Evolutionary conservation across 1,140 invertebrate genomes (phyloP), one percentile per base, ranked within the genome.

Genomic region (Eriosoma lanigerum): DNA sequence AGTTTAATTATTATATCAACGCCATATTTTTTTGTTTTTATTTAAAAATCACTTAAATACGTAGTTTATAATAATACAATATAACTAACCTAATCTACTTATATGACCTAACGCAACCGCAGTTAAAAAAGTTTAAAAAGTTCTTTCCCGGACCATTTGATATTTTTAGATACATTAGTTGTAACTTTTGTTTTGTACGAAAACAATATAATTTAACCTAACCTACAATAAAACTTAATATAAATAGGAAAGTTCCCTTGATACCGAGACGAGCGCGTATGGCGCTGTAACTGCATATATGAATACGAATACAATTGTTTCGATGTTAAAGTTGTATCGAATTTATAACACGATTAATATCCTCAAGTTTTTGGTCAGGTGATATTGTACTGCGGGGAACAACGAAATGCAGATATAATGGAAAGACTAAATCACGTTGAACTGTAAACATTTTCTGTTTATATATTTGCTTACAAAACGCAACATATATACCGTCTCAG

Each of bases 271-370:
- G 64, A 24, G 46, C 15, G 64, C 64, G 64, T 24, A 66, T 24
- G 64, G 32, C 32, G n/a, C 19, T 12, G 13, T 21, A 66, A 66
- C 32, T 24, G n/a, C n/a, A 15, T 24, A 17, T 21, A 68, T 17
- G 64, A 68, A 68, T 68, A 68, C 38, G 64, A 24, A 68, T 21
- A 68, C 64, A 48, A 68, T 68, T 48, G 64, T 68, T 68, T 48
- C 21, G 9, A 46, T 48, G 38, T 68, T 68, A 48, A 46, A 68
- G 64, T 68, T 68, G 64, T 68, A 48, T 66, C 24, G 21, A 68
- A 68, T 68, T 68, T 24, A 68, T 38, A 48, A 68, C 44, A n/a
- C 64, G 64, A 68, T 68, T 46, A 48, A 68, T 48, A 68, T 68
- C 64, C 46, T 24, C 38, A 68, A 68, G 64, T 68, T 68, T n/a